Percentiles rank a stretch among this genome's conserved stretches.
phyloP scores from a whole-genome alignment of 2,113 vertebrate species.

The Uropsilus gracilis region DNA sequence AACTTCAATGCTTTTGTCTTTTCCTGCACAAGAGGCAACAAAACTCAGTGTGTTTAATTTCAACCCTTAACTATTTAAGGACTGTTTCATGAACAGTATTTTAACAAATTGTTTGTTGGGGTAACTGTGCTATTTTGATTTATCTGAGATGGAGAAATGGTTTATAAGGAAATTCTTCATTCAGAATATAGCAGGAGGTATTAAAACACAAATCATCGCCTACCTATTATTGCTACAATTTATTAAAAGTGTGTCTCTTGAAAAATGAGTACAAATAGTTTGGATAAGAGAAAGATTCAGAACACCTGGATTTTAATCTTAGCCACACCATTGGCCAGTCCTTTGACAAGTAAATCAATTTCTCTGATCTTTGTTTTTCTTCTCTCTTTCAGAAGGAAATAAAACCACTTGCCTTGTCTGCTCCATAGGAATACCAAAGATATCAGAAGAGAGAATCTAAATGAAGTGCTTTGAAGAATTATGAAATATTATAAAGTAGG shows the following conservation, averaged over 20 bases:
- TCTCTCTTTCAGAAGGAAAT: background rate
- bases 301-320: conserved; percentile 7
- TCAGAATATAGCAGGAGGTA: background rate
- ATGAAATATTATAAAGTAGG: background rate
- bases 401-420: background rate
- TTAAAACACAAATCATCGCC: background rate
- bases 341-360: background rate
- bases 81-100: background rate
- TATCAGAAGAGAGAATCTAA: background rate
- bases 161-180: conserved; percentile 13
- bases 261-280: background rate
- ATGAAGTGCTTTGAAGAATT: background rate
- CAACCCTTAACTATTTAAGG: conserved; percentile 73
- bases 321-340: background rate
- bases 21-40: conserved; percentile 52
- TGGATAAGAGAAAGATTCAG: background rate
- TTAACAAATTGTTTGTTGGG: background rate
- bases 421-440: background rate
- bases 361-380: background rate
- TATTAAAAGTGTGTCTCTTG: background rate
- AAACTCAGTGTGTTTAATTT: conserved; percentile 25
- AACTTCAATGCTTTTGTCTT: conserved; percentile 49
- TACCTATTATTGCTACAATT: background rate
- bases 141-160: background rate
- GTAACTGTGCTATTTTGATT: background rate